phyloP scores from a whole-genome alignment of 2,113 vertebrate genomes.

The Euleptes europaea region DNA sequence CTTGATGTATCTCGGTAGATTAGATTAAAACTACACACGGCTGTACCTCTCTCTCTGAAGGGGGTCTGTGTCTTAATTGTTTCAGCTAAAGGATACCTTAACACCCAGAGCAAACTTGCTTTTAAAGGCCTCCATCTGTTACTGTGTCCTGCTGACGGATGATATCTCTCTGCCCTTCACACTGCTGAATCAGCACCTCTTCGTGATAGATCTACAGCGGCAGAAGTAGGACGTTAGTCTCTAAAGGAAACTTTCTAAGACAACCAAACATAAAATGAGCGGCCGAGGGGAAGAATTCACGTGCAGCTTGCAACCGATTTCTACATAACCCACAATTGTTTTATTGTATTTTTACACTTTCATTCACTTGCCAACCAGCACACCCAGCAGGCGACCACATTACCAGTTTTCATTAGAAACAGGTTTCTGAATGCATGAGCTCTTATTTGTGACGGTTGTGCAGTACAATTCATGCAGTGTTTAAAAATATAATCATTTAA shows the following conservation, averaged over 20 bases:
- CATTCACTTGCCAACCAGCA: not conserved
- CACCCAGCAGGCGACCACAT: not conserved
- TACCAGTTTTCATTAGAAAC: not conserved
- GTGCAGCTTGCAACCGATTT: not conserved
- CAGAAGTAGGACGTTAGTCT: constrained; percentile 5
- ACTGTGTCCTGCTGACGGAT: not conserved
- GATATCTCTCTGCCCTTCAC: constrained; percentile 44
- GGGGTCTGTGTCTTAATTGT: constrained; percentile 36
- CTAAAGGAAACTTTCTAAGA: constrained; percentile 20
- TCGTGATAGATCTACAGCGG: constrained; percentile 11
- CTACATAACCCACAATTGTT: not conserved
- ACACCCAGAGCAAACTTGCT: constrained; percentile 38
- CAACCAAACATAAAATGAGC: constrained; percentile 16
- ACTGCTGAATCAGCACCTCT: constrained; percentile 29
- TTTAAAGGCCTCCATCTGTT: constrained; percentile 63
- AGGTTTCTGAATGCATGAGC: not conserved
- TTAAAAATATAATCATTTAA: not conserved
- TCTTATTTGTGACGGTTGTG: not conserved
- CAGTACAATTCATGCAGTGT: not conserved
- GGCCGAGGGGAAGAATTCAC: not conserved
- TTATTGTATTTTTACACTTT: not conserved
- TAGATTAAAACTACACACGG: constrained; percentile 12
- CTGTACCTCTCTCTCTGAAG: constrained; percentile 19
- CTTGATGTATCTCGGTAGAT: not conserved
- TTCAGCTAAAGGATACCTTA: constrained; percentile 40